phyloP scores from a whole-genome alignment of 37 sponge, comb jelly and placozoan species.

The Halisarca cf. caerulea region DNA sequence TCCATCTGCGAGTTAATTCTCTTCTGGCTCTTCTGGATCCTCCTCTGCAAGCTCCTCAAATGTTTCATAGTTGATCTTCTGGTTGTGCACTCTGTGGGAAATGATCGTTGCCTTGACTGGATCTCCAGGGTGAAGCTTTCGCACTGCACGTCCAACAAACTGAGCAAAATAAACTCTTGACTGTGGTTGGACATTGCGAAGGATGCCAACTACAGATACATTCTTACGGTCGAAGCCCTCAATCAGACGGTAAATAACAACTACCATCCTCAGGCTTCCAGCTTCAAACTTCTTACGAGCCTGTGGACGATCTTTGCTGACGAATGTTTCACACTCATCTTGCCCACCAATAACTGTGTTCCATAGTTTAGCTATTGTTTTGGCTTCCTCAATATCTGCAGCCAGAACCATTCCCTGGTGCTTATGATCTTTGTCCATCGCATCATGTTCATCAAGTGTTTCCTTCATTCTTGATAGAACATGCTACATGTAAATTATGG shows the following conservation, averaged over 20 bases:
- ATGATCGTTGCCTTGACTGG: slow-evolving; percentile 11
- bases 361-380: not conserved
- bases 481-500: no score
- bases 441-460: slow-evolving; percentile 14
- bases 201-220: slow-evolving; percentile 24
- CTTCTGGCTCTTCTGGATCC: not conserved
- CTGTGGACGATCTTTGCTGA: not conserved
- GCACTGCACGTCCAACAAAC: slow-evolving; percentile 44
- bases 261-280: not conserved
- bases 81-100: not conserved
- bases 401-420: slow-evolving; percentile 43
- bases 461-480: not conserved
- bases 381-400: not conserved
- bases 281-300: not conserved
- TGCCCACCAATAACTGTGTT: not conserved
- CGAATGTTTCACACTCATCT: not conserved
- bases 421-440: not conserved
- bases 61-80: not conserved
- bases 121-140: slow-evolving; percentile 6
- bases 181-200: slow-evolving; percentile 20
- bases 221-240: slow-evolving; percentile 32
- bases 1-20: not conserved
- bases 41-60: not conserved
- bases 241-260: not conserved
- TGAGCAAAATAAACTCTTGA: slow-evolving; percentile 35